Conservation (phyloP, 2,797 vertebrate species). For the Poecilia picta region DNA sequence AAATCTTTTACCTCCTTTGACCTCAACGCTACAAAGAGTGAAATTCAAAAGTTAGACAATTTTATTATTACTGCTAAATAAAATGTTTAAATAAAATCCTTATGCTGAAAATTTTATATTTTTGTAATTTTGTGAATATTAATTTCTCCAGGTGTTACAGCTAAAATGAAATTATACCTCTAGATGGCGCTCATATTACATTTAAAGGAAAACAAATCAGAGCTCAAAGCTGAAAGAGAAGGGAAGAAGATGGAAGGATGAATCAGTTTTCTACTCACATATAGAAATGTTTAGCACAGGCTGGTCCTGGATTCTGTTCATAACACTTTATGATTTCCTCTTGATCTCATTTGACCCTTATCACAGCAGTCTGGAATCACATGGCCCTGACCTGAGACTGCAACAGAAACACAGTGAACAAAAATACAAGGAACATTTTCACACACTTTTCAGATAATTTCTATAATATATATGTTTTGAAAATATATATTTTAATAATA, state of each 20-base stretch:
- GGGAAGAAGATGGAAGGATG: not conserved
- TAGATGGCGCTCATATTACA: not conserved
- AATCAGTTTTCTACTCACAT: no score
- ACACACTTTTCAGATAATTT: not conserved
- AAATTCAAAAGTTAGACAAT: not conserved
- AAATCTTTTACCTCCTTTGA: rapidly evolving
- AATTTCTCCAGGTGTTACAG: no score
- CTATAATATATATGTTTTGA: no score
- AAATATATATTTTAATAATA: no score
- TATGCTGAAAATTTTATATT: no score
- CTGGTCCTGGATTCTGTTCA: rapidly evolving
- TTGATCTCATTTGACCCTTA: rapidly evolving
- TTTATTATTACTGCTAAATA: not conserved
- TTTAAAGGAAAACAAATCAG: no score
- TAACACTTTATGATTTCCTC: not conserved
- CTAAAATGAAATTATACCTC: not conserved
- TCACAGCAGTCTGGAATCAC: rapidly evolving
- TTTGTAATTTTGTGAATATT: no score
- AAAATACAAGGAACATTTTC: not conserved
- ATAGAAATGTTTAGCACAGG: not conserved
- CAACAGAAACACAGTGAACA: not conserved
- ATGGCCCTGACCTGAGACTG: not conserved
- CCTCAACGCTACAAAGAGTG: not conserved
- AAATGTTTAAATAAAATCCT: no score
- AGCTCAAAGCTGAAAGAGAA: no score